Evolutionary conservation across 2,888 invertebrate genomes (phyloP).

Genomic region (Oscheius sp.): DNA sequence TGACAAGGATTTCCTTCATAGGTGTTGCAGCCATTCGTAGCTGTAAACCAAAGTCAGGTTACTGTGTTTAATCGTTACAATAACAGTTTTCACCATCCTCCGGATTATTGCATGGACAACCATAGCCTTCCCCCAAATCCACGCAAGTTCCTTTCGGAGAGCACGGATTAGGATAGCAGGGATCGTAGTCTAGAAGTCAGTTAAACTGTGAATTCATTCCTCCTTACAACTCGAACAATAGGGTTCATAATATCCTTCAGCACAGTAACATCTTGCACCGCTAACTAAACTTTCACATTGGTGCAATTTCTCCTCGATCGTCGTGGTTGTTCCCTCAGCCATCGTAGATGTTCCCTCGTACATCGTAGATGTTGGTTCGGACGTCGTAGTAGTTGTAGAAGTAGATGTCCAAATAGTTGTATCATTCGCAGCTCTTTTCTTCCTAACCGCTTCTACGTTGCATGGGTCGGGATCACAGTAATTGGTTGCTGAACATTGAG

Average conservation of each 20-base stretch:
- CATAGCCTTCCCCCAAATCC: constrained; percentile 28
- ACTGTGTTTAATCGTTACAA: neutral
- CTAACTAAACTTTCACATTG: too few relatives aligned
- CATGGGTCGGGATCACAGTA: too few relatives aligned
- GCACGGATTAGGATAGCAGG: constrained; percentile 1
- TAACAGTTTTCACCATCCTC: constrained; percentile 24
- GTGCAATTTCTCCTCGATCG: too few relatives aligned
- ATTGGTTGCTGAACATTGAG: too few relatives aligned
- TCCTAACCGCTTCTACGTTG: too few relatives aligned
- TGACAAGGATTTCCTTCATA: constrained; percentile 15
- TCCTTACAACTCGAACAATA: neutral
- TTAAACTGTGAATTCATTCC: neutral
- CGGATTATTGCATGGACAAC: constrained; percentile 36
- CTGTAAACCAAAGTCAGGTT: too few relatives aligned
- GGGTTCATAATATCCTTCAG: neutral
- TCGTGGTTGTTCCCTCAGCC: too few relatives aligned
- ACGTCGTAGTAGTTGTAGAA: constrained; percentile 36
- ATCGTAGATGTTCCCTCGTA: neutral
- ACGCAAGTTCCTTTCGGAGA: constrained; percentile 35
- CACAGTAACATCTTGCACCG: constrained; percentile 7
- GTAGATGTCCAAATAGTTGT: too few relatives aligned
- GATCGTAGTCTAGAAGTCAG: too few relatives aligned
- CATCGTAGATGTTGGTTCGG: constrained; percentile 37
- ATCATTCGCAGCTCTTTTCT: too few relatives aligned
- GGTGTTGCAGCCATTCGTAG: neutral